Evolutionary conservation across 2,888 invertebrate genomes (phyloP).

Genomic region (Stenodera caucasica): DNA sequence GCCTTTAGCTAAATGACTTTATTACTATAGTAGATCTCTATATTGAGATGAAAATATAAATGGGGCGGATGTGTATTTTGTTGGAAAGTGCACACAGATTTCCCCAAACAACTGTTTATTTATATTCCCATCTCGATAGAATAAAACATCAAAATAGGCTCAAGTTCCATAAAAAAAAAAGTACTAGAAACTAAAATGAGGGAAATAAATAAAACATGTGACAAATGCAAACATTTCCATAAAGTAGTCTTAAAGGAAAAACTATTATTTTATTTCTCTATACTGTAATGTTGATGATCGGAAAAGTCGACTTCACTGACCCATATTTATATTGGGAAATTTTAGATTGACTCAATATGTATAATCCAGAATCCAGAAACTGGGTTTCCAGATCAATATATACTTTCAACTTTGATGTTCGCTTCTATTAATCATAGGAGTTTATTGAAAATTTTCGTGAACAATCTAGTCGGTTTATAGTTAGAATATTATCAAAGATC

Average conservation of each 20-base stretch:
- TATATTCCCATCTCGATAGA: slow-evolving; percentile 33
- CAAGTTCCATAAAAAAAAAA: slow-evolving; percentile 39
- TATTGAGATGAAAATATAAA: neutral
- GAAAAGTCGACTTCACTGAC: slow-evolving; percentile 12
- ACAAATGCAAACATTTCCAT: slow-evolving; percentile 47
- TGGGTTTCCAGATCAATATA: neutral
- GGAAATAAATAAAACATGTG: slow-evolving; percentile 50
- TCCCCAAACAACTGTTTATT: slow-evolving; percentile 21
- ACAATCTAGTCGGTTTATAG: neutral
- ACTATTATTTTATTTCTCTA: slow-evolving; percentile 26
- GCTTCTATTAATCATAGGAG: neutral
- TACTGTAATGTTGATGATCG: no score
- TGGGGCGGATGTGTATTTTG: slow-evolving; percentile 22
- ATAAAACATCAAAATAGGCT: slow-evolving; percentile 45
- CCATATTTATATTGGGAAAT: slow-evolving; percentile 17
- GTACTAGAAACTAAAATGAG: slow-evolving; percentile 25
- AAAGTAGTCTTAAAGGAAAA: no score
- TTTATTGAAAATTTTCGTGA: neutral
- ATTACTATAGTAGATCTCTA: no score
- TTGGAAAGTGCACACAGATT: slow-evolving; percentile 25
- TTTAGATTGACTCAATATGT: neutral
- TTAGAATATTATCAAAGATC: neutral
- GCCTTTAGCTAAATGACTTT: no score
- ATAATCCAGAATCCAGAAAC: neutral
- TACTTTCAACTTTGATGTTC: slow-evolving; percentile 1